Base-by-base conservation (phyloP, 2,113 vertebrate genomes). In the Ictalurus punctatus region DNA sequence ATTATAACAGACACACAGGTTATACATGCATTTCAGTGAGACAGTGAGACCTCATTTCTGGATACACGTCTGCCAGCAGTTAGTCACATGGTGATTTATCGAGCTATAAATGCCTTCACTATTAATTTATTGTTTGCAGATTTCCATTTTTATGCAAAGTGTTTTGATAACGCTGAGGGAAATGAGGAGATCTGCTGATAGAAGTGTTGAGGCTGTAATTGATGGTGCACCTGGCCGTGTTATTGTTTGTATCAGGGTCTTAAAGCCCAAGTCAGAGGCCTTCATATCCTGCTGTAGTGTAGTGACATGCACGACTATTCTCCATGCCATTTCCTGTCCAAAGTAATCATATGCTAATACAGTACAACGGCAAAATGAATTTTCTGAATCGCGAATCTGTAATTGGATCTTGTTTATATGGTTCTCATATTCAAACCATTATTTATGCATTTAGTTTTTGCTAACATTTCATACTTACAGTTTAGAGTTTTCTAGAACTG, bases 91-190 rank as follows among this genome's bases (percentile, higher is more conserved):
- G 40, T 65, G 54, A 40, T 78, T 65, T 83, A 73, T 67, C 23
- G 23, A n/a, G 2, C 23, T 56, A 74, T 71, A 83, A 25, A 83
- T 63, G 56, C 34, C 58, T 48, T 63, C 44, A n/a, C 58, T 78
- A 63, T 78, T 86, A 40, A 63, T 86, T 86, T n/a, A 63, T 76
- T 76, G n/a, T 86, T 44, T 37, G 2, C 54, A 44, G 71, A 79
- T 40, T n/a, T 61, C n/a, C 37, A 78, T 86, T 78, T 86, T 78
- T n/a, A 61, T 86, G 85, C 56, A 63, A 23, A 63, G 73, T 61
- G 30, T 63, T 74, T 76, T 58, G 85, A 86, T 76, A 74, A 73
- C 19, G 17, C 73, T 34, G 54, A n/a, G 37, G 34, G 34, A 78
- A 61, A 48, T 86, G 69, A 86, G 56, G 23, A 61, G 85, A 61